phyloP scores from a whole-genome alignment of 2,888 invertebrate genomes.

The Metopia argyrocephala region DNA sequence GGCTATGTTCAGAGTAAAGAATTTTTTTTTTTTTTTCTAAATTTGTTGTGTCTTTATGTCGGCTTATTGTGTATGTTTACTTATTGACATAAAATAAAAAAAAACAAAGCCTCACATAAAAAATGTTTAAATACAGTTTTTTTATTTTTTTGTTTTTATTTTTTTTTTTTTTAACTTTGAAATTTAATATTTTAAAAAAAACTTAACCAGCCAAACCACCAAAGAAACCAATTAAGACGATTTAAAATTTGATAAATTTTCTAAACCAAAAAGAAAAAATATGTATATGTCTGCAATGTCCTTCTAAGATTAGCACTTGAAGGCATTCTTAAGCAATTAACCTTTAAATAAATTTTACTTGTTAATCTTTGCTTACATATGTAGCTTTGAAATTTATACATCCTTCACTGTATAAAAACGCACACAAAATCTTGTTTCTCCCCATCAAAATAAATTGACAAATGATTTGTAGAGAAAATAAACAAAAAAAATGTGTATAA shows the following conservation, averaged over 20 bases:
- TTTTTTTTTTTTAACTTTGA: no score
- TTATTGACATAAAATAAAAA: no score
- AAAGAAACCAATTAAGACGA: no score
- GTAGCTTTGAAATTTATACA: conserved; percentile 9
- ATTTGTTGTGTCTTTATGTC: no score
- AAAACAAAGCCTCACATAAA: no score
- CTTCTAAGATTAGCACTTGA: not conserved
- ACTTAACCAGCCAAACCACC: no score
- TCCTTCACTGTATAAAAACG: not conserved
- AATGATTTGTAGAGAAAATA: conserved; percentile 27
- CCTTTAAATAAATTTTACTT: conserved; percentile 43
- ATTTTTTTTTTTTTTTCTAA: no score
- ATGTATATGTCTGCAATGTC: not conserved
- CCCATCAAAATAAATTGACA: conserved; percentile 42
- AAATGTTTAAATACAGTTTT: no score
- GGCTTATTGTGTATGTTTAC: no score
- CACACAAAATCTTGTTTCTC: conserved; percentile 27
- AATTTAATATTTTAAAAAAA: no score
- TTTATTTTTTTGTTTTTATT: no score
- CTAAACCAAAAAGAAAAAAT: not conserved
- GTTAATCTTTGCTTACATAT: not conserved
- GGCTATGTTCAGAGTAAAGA: no score
- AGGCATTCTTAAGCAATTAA: conserved; percentile 41
- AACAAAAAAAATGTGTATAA: not conserved
- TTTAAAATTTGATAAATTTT: not conserved